Conservation (phyloP, 2,888 invertebrate genomes). For the Dryobotodes eremita region DNA sequence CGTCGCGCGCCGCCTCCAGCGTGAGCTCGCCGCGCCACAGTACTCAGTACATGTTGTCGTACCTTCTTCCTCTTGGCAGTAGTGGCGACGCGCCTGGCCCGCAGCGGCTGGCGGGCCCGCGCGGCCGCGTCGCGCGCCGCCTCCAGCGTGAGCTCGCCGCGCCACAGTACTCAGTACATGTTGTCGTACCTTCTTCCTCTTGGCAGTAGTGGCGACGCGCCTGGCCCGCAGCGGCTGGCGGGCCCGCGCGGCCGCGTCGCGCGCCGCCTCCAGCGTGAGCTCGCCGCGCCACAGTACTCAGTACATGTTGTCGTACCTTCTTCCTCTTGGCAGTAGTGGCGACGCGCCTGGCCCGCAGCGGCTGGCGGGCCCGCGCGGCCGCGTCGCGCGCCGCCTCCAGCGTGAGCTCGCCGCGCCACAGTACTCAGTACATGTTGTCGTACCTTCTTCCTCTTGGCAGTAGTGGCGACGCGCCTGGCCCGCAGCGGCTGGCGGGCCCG, state of each 20-base stretch:
- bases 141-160: not conserved
- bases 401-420: not conserved
- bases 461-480: not conserved
- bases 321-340: not conserved
- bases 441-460: conserved; percentile 11
- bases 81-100: not conserved
- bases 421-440: no score
- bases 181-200: not conserved
- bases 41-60: no score
- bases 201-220: not conserved
- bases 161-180: no score
- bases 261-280: no score
- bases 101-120: not conserved
- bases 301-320: not conserved
- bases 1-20: conserved; percentile 97
- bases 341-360: not conserved
- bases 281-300: no score
- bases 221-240: not conserved
- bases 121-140: not conserved
- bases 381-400: not conserved
- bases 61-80: not conserved
- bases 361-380: not conserved
- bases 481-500: not conserved
- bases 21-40: not conserved
- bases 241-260: not conserved